Percentiles rank a stretch among this genome's conserved stretches.
Conservation (phyloP, 1,140 invertebrate species). For the Myzus persicae region DNA sequence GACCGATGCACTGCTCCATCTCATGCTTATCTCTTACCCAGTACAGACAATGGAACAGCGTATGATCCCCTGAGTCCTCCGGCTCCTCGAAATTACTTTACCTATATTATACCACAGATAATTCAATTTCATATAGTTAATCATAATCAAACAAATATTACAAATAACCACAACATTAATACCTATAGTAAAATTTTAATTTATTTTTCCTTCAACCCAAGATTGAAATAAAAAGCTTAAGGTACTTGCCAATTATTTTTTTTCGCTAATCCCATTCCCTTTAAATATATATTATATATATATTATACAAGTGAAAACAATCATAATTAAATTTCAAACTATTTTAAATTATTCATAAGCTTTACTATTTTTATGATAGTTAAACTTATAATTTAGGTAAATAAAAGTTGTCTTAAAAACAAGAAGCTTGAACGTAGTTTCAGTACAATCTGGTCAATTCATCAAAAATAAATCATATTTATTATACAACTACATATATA, state of each 20-base stretch:
- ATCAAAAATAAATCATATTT: neutral
- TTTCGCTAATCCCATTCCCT: neutral
- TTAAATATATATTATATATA: neutral
- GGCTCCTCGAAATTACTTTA: too few species aligned
- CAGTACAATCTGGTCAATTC: neutral
- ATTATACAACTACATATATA: neutral
- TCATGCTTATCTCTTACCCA: too few species aligned
- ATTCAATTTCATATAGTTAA: neutral
- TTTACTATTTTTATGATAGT: neutral
- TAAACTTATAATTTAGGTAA: conserved; percentile 12
- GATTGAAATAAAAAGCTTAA: neutral
- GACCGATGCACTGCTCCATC: too few species aligned
- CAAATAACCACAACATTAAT: neutral
- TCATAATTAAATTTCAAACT: neutral
- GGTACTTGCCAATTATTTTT: neutral
- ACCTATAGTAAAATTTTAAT: neutral
- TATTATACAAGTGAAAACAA: neutral
- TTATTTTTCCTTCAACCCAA: neutral
- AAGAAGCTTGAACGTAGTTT: neutral
- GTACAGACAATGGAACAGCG: too few species aligned
- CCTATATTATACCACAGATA: neutral
- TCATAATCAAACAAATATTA: neutral
- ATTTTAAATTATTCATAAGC: neutral
- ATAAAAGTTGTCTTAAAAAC: neutral
- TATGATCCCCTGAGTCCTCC: too few species aligned